Evolutionary conservation across 2,888 invertebrate genomes (phyloP), one percentile per base, ranked within the genome.

Genomic region (Rhamphomyia laevipes): DNA sequence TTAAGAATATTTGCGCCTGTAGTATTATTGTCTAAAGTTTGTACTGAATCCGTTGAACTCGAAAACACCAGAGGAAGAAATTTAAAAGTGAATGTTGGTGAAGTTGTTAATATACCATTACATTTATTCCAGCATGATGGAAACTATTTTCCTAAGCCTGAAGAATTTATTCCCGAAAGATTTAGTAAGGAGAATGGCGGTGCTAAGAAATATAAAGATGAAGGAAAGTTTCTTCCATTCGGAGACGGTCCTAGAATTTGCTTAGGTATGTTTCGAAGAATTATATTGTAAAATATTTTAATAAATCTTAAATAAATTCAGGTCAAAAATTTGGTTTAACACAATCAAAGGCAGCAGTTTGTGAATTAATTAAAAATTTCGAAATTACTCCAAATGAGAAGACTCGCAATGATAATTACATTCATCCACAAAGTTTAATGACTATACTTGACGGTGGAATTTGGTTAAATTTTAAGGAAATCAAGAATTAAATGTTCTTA

Each of bases 161-260:
- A 59, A 6, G 45, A 53, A n/a, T 68, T 65, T 48, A 52, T 59
- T 31, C 69, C 68, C 0, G 67, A 68, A 10, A 60, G 67, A 0
- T 68, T 68, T 35, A 48, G 57, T 35, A 46, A 51, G 17, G 61
- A 61, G 18, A 56, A 61, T n/a, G 64, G 64, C 46, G 64, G 63
- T 1, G 47, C 48, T 1, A 67, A 65, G 50, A 56, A 55, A 27
- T 64, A 56, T 21, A 57, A 61, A 0, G 67, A 69, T 3, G 55
- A 55, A 16, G 68, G 67, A 7, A 57, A 59, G 1, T 67, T 57
- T 37, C 57, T 62, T 44, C 61, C 59, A 3, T 69, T 68, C 40
- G 64, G 67, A 1, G 65, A 69, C 54, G 70, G 68, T 3, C 70
- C 68, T 0, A 59, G 68, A 45, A 49, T 61, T 9, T 70, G 68